Evolutionary conservation across 2,113 vertebrate genomes (phyloP).

Genomic region (Raja brachyura): DNA sequence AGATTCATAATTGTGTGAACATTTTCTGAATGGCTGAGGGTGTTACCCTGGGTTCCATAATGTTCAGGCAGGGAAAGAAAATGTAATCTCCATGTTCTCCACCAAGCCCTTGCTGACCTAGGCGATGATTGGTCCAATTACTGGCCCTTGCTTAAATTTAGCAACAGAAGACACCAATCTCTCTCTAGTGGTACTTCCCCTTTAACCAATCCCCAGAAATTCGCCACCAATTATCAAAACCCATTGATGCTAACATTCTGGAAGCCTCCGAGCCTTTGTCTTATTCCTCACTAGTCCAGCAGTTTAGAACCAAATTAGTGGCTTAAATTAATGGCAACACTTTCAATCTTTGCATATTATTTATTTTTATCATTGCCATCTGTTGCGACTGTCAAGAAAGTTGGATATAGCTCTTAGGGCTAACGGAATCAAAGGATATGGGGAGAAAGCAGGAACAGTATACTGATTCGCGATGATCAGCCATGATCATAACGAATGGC

Average conservation of each 20-base stretch:
- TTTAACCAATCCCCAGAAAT: not conserved
- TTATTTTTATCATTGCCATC: not conserved
- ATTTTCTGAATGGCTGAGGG: no score
- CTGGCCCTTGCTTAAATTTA: not conserved
- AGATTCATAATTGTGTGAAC: no score
- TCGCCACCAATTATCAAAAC: not conserved
- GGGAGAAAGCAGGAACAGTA: no score
- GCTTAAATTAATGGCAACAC: not conserved
- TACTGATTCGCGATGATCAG: no score
- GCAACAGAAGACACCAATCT: not conserved
- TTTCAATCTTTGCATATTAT: not conserved
- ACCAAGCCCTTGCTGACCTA: not conserved
- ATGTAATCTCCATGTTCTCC: no score
- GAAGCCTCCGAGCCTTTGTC: not conserved
- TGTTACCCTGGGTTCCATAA: no score
- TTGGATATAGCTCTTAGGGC: no score
- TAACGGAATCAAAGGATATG: no score
- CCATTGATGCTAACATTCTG: not conserved
- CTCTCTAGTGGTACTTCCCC: not conserved
- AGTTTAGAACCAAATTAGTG: not conserved
- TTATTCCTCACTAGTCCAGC: not conserved
- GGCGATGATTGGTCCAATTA: not conserved
- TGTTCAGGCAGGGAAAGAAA: no score
- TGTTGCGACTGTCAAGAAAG: no score
- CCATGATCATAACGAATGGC: no score